These are phyloP conservation scores for Patella vulgata DNA, from an alignment of 1,140 invertebrate species.

Conservation along the genomic window DNA sequence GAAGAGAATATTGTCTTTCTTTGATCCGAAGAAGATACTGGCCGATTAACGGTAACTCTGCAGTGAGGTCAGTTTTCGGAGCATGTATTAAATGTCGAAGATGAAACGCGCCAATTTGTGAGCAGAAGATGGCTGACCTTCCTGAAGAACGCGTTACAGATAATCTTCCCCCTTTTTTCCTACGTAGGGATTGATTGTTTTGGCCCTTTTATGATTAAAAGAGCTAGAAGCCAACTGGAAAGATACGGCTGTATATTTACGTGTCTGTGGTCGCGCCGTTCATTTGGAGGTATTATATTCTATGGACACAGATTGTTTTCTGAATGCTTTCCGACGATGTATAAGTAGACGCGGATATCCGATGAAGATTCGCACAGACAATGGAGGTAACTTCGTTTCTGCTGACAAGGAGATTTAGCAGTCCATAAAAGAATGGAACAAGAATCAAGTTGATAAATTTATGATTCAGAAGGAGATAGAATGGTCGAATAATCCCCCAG, in stretches of 20 bases:
- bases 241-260: slow-evolving; percentile 45
- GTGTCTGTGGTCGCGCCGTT: slow-evolving; percentile 32
- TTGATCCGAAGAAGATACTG: too few relatives aligned
- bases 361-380: slow-evolving; percentile 7
- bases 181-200: slow-evolving; percentile 53
- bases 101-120: slow-evolving; percentile 20
- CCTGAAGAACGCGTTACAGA: too few relatives aligned
- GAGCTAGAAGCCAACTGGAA: slow-evolving; percentile 22
- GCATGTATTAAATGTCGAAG: too few relatives aligned
- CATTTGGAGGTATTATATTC: slow-evolving; percentile 38
- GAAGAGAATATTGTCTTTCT: too few relatives aligned
- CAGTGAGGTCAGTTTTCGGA: background rate
- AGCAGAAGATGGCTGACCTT: slow-evolving; percentile 18
- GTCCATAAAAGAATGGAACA: slow-evolving; percentile 26
- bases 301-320: slow-evolving; percentile 27
- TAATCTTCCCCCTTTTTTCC: too few relatives aligned
- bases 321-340: slow-evolving; percentile 33
- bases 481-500: too few relatives aligned
- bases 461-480: too few relatives aligned
- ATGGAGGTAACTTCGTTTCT: slow-evolving; percentile 30
- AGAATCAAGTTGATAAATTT: too few relatives aligned
- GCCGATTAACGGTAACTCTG: background rate
- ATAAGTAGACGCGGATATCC: slow-evolving; percentile 21
- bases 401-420: slow-evolving; percentile 34
- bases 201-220: slow-evolving; percentile 40